Evolutionary conservation across 1,140 invertebrate genomes (phyloP).

Genomic region (Helicoverpa zea): DNA sequence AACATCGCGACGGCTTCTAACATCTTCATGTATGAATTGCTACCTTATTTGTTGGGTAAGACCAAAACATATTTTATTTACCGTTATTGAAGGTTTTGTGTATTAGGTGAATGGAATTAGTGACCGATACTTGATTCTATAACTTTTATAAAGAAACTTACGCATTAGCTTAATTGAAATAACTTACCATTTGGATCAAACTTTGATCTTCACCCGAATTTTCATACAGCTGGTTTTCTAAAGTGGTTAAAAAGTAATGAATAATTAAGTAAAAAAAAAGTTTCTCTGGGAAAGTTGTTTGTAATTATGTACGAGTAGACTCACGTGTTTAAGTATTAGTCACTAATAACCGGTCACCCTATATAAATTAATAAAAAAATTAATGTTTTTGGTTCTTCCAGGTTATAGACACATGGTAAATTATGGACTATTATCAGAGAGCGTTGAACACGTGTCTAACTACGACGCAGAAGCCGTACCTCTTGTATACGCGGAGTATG

Average conservation of each 20-base stretch:
- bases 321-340: background rate
- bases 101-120: too few relatives aligned
- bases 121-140: background rate
- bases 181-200: too few relatives aligned
- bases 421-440: conserved; percentile 64
- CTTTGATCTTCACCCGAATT: too few relatives aligned
- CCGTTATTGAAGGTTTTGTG: too few relatives aligned
- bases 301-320: too few relatives aligned
- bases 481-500: conserved; percentile 68
- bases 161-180: too few relatives aligned
- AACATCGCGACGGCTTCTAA: conserved; percentile 88
- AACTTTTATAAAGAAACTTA: too few relatives aligned
- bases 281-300: background rate
- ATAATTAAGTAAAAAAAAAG: too few relatives aligned
- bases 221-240: too few relatives aligned
- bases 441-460: conserved; percentile 56
- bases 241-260: too few relatives aligned
- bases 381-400: conserved; percentile 49
- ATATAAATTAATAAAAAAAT: background rate
- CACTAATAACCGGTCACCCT: too few relatives aligned
- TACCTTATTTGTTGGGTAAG: conserved; percentile 88
- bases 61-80: conserved; percentile 3
- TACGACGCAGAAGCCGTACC: conserved; percentile 64
- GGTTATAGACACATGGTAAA: conserved; percentile 69
- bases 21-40: conserved; percentile 89